Evolutionary conservation across 2,888 invertebrate genomes (phyloP).

Genomic region (Phortica magna): DNA sequence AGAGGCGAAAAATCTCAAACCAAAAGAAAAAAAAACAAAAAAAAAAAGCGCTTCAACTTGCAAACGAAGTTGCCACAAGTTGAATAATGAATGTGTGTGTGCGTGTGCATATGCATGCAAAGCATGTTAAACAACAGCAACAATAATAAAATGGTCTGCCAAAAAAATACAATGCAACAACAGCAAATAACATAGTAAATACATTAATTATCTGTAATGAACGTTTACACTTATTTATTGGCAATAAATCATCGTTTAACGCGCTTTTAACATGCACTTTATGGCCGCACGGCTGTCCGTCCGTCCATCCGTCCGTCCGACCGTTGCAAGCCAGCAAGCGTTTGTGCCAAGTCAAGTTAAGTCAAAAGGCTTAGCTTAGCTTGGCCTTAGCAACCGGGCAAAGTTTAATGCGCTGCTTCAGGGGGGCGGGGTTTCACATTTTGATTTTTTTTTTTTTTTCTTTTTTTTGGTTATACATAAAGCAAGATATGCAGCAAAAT

Average conservation of each 20-base stretch:
- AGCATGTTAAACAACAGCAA: neutral
- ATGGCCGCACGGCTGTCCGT: slow-evolving; percentile 29
- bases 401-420: neutral
- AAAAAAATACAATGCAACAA: neutral
- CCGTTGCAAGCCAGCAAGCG: neutral
- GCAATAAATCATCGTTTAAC: slow-evolving; percentile 74
- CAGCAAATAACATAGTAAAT: slow-evolving; percentile 17
- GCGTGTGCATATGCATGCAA: neutral
- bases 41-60: neutral
- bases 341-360: slow-evolving; percentile 2
- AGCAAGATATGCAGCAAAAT: slow-evolving; percentile 15
- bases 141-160: neutral
- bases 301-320: neutral
- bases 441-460: slow-evolving; percentile 20
- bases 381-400: slow-evolving; percentile 2
- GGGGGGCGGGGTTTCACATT: neutral
- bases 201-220: slow-evolving; percentile 73
- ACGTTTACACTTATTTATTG: slow-evolving; percentile 75
- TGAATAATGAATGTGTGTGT: neutral
- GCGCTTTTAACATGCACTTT: slow-evolving; percentile 68
- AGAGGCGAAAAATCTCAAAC: neutral
- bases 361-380: slow-evolving; percentile 4
- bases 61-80: neutral
- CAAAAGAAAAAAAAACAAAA: neutral
- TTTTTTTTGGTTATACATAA: slow-evolving; percentile 7